phyloP scores from a whole-genome alignment of 30 jellyfish, hydroid and myxozoan genomes.

The Aurelia aurita complex sp. Pacific region DNA sequence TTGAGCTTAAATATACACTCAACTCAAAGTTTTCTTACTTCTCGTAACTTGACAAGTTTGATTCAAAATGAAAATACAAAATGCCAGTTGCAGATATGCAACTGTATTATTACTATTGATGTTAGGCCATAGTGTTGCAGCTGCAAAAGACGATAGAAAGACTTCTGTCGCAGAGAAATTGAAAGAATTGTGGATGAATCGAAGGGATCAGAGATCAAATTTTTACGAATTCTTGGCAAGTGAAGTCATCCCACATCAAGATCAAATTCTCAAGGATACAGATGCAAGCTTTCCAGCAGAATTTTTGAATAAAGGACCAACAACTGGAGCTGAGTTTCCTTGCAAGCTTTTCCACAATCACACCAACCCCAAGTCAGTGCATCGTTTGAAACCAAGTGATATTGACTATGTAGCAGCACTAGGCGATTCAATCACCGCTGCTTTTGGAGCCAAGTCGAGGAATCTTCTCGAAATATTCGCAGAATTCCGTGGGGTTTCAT shows the following conservation, averaged over 20 bases:
- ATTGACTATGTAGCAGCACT: slow-evolving; percentile 74
- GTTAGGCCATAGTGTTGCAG: neutral
- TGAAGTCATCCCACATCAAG: slow-evolving; percentile 23
- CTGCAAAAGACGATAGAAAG: neutral
- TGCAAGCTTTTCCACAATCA: slow-evolving; percentile 49
- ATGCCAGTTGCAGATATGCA: too few relatives aligned
- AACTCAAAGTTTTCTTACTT: too few relatives aligned
- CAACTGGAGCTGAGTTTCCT: slow-evolving; percentile 43
- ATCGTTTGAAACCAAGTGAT: slow-evolving; percentile 75
- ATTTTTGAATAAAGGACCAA: neutral
- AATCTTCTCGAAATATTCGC: slow-evolving; percentile 56
- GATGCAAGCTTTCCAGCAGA: slow-evolving; percentile 26
- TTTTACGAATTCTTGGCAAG: slow-evolving; percentile 40
- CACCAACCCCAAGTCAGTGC: slow-evolving; percentile 77
- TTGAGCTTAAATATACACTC: too few relatives aligned
- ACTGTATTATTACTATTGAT: neutral
- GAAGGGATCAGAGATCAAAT: slow-evolving; percentile 15
- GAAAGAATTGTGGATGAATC: slow-evolving; percentile 39
- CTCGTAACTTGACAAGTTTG: too few relatives aligned
- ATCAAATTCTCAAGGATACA: neutral
- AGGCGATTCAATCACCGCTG: slow-evolving; percentile 95
- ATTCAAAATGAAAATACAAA: too few relatives aligned
- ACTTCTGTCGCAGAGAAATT: slow-evolving; percentile 14
- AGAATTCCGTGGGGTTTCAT: slow-evolving; percentile 84
- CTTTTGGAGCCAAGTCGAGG: slow-evolving; percentile 82